Evolutionary conservation across 2,113 vertebrate genomes (phyloP).

Genomic region (Phoxinus phoxinus): DNA sequence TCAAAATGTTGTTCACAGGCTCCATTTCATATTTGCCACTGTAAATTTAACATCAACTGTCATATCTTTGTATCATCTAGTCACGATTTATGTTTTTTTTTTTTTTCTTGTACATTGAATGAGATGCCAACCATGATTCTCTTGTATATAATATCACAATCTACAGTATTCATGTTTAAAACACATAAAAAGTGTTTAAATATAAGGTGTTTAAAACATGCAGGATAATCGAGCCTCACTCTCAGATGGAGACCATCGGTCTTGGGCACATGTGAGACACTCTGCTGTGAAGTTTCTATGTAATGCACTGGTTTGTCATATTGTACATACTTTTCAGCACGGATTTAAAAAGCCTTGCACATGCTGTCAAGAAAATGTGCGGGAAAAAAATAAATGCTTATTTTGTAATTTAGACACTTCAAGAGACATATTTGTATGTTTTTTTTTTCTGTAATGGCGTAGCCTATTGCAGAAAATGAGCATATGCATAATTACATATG

Average conservation of each 20-base stretch:
- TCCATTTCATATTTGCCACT: neutral
- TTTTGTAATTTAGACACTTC: slow-evolving; percentile 56
- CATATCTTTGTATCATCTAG: neutral
- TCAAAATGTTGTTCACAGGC: neutral
- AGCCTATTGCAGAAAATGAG: neutral
- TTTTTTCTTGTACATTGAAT: neutral
- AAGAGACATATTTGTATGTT: neutral
- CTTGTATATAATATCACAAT: slow-evolving; percentile 51
- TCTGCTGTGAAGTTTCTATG: slow-evolving; percentile 78
- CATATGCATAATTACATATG: neutral
- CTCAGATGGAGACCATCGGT: neutral
- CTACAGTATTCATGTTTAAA: slow-evolving; percentile 61
- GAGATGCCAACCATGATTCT: slow-evolving; percentile 25
- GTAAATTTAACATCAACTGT: neutral
- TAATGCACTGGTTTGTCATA: slow-evolving; percentile 78
- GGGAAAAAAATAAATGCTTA: slow-evolving; percentile 69
- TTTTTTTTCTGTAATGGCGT: neutral
- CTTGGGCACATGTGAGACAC: slow-evolving; percentile 61
- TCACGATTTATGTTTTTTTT: neutral
- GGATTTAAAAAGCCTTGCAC: slow-evolving; percentile 63
- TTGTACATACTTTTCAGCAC: slow-evolving; percentile 67
- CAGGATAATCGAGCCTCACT: neutral
- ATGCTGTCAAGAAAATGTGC: slow-evolving; percentile 59
- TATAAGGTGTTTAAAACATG: slow-evolving; percentile 1
- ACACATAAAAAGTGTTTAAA: slow-evolving; percentile 55